phyloP scores from a whole-genome alignment of 2,797 vertebrate genomes.

The Phrynocephalus guinanensis region DNA sequence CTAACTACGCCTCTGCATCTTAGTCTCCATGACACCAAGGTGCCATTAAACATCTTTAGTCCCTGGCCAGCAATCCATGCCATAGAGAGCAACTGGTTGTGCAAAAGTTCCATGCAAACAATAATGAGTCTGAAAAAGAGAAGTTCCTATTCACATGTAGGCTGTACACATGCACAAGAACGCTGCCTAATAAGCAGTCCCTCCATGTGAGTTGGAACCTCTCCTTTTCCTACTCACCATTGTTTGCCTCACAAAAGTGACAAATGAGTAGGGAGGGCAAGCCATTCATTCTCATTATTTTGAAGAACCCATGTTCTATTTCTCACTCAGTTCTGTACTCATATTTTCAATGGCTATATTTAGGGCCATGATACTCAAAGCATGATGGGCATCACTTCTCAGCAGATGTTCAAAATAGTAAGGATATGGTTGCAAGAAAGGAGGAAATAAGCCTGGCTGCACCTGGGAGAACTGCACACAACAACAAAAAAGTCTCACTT shows the following conservation, averaged over 20 bases:
- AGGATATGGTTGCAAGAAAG: not conserved
- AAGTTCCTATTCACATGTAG: no score
- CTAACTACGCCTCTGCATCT: no score
- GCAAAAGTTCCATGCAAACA: no score
- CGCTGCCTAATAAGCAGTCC: no score
- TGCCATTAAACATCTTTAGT: no score
- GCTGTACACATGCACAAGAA: no score
- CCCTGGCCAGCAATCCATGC: no score
- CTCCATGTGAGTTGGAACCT: no score
- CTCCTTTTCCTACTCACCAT: no score
- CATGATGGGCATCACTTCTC: not conserved
- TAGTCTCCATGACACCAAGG: no score
- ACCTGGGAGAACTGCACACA: conserved; percentile 5
- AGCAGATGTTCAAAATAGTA: not conserved
- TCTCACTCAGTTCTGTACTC: not conserved
- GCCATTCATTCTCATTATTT: not conserved
- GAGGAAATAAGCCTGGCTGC: not conserved
- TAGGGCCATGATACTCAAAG: not conserved
- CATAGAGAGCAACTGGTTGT: no score
- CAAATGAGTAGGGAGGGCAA: not conserved
- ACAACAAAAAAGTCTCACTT: conserved; percentile 13
- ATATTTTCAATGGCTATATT: not conserved
- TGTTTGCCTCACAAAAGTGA: not conserved
- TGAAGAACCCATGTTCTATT: not conserved
- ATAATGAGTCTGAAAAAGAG: no score